These are phyloP conservation scores for Lasioglossum figueresi DNA, from an alignment of 2,888 invertebrate genomes.

Conservation along the genomic window DNA sequence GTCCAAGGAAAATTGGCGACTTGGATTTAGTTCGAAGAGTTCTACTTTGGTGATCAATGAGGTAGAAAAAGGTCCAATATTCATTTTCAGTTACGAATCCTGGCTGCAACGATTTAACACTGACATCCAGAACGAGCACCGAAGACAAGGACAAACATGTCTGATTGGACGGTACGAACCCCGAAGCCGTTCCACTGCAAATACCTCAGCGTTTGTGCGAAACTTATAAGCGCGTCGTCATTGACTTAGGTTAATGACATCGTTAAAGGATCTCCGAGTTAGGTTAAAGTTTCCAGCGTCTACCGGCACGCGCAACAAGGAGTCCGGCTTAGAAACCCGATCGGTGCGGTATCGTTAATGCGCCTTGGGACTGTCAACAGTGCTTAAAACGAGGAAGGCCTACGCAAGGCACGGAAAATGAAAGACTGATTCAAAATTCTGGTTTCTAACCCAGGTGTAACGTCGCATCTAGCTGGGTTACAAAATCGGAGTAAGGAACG, in stretches of 20 bases:
- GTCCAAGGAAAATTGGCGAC: not conserved
- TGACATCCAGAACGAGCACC: not conserved
- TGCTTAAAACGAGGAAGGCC: not conserved
- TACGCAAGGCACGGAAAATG: not conserved
- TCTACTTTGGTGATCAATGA: not conserved
- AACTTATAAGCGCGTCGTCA: not conserved
- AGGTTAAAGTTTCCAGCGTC: not conserved
- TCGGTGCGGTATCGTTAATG: not conserved
- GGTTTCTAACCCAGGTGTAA: not conserved
- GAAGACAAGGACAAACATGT: not conserved
- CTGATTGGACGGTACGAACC: not conserved
- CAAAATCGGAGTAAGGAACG: not conserved
- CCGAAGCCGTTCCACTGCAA: not conserved
- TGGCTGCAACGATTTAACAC: not conserved
- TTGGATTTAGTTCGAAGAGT: not conserved
- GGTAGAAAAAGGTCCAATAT: not conserved
- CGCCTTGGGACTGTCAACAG: not conserved
- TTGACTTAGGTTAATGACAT: not conserved
- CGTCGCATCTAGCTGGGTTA: not conserved
- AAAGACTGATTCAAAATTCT: not conserved
- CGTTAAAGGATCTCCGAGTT: not conserved
- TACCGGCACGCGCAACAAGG: not conserved
- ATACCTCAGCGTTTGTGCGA: not conserved
- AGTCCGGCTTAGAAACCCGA: not conserved
- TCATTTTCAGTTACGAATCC: not conserved